These are phyloP conservation scores for Caracal caracal DNA, from an alignment of 2,113 vertebrate genomes.

Conservation along the genomic window DNA sequence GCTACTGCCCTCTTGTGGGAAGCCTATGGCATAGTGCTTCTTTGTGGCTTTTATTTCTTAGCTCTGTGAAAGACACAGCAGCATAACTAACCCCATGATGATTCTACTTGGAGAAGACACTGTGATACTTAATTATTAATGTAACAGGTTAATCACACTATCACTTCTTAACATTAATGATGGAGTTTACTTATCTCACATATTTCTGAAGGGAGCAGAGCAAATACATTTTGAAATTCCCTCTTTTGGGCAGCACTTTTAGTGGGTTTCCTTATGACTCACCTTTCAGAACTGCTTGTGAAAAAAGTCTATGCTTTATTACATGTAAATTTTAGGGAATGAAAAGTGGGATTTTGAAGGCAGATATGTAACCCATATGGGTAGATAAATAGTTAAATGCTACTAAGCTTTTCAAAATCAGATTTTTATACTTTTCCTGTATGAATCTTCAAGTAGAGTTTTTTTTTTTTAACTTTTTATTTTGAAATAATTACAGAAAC, in stretches of 20 bases:
- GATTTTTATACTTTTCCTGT: neutral
- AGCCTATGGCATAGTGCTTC: neutral
- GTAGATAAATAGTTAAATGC: neutral
- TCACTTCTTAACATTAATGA: neutral
- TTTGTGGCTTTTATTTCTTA: neutral
- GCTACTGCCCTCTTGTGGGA: slow-evolving; percentile 84
- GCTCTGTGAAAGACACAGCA: neutral
- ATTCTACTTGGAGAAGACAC: neutral
- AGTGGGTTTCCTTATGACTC: neutral
- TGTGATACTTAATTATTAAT: neutral
- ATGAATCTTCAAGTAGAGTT: neutral
- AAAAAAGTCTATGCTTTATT: neutral
- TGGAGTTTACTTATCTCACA: neutral
- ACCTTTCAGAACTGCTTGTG: neutral
- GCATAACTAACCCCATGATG: neutral
- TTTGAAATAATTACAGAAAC: neutral
- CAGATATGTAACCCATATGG: neutral
- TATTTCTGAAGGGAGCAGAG: neutral
- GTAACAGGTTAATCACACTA: neutral
- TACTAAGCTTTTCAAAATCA: neutral
- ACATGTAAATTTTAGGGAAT: neutral
- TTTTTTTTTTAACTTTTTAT: neutral
- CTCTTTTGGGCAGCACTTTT: neutral
- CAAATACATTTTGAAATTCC: neutral
- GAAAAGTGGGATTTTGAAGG: neutral